Evolutionary conservation across 2,888 invertebrate species (phyloP).

Genomic region (Euphydryas editha): DNA sequence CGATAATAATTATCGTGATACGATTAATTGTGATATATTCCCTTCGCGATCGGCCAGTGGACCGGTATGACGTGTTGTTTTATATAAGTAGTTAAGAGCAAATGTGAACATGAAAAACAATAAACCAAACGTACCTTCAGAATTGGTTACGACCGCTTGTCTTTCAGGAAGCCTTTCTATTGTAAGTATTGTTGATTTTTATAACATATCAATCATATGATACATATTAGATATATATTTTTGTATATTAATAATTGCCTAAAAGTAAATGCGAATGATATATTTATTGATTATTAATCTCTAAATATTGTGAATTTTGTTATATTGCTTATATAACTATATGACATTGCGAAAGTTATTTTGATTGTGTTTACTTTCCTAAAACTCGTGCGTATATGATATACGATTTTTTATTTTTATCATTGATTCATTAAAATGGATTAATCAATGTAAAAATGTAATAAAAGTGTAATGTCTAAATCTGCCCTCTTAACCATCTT

Average conservation of each 20-base stretch:
- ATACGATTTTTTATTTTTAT: too few relatives aligned
- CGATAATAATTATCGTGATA: conserved; percentile 74
- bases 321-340: background rate
- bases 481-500: too few relatives aligned
- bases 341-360: background rate
- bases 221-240: background rate
- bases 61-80: conserved; percentile 56
- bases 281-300: background rate
- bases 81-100: conserved; percentile 39
- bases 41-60: conserved; percentile 56
- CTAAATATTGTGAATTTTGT: too few relatives aligned
- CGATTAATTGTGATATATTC: conserved; percentile 62
- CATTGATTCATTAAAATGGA: too few relatives aligned
- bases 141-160: conserved; percentile 51
- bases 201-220: background rate
- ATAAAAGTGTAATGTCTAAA: too few relatives aligned
- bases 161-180: conserved; percentile 57
- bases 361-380: background rate
- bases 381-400: too few relatives aligned
- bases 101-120: conserved; percentile 48
- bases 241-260: background rate
- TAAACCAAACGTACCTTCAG: conserved; percentile 46
- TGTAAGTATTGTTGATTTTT: conserved; percentile 54
- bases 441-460: too few relatives aligned
- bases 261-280: background rate